Evolutionary conservation across 1,140 invertebrate species (phyloP).

Genomic region (Dreissena polymorpha): DNA sequence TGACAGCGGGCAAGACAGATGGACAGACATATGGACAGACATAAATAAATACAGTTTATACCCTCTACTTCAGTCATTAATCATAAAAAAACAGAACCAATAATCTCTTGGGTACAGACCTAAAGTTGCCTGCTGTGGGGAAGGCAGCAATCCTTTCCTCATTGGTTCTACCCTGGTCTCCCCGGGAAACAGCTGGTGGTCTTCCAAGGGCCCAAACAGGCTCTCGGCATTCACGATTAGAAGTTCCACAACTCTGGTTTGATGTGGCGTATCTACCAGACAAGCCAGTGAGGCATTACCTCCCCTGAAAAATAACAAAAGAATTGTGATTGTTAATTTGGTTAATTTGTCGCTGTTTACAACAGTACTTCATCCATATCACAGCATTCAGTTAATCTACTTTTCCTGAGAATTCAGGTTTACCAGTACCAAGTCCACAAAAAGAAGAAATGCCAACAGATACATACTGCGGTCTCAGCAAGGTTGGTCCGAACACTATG

Average conservation of each 20-base stretch:
- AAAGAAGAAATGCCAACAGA: no score
- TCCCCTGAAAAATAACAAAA: conserved; percentile 75
- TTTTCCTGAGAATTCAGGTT: no score
- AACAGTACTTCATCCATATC: no score
- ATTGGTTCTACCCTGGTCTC: conserved; percentile 69
- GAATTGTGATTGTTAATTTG: not conserved
- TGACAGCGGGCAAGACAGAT: no score
- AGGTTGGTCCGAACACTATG: conserved; percentile 84
- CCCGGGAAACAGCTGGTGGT: conserved; percentile 67
- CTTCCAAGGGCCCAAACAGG: conserved; percentile 73
- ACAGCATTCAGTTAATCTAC: not conserved
- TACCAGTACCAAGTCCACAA: no score
- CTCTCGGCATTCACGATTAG: conserved; percentile 80
- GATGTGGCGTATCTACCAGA: conserved; percentile 83
- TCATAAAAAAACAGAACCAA: no score
- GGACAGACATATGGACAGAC: no score
- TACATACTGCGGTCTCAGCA: conserved; percentile 81
- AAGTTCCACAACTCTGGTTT: conserved; percentile 82
- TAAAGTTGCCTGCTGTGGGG: conserved; percentile 16
- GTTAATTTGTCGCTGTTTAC: not conserved
- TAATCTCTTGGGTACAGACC: no score
- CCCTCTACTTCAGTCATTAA: no score
- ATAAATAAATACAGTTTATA: no score
- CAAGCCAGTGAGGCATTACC: conserved; percentile 81
- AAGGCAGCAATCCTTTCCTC: conserved; percentile 8